Evolutionary conservation across 2,888 invertebrate genomes (phyloP).

Genomic region (Amaurobius ferox): DNA sequence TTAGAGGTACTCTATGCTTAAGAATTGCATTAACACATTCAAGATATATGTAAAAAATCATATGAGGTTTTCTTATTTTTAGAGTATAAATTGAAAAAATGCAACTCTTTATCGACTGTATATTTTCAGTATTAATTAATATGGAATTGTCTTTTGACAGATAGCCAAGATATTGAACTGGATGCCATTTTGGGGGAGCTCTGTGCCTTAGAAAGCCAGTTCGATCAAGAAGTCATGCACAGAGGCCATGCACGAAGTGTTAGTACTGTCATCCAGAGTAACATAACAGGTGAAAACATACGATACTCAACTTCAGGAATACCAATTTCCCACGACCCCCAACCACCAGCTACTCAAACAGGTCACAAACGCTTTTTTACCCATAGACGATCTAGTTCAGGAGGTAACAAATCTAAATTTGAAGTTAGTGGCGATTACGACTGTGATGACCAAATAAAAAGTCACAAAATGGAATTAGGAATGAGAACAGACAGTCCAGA

Average conservation of each 20-base stretch:
- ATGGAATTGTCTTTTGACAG: constrained; percentile 79
- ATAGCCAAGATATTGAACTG: constrained; percentile 96
- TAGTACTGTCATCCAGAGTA: constrained; percentile 58
- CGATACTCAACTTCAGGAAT: constrained; percentile 61
- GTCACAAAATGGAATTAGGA: constrained; percentile 75
- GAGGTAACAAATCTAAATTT: constrained; percentile 78
- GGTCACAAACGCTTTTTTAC: constrained; percentile 65
- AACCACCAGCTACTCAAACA: constrained; percentile 20
- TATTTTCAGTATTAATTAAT: background rate
- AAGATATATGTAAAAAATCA: background rate
- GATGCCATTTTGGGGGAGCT: constrained; percentile 97
- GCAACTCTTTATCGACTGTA: too few species aligned
- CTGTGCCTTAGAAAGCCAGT: constrained; percentile 89
- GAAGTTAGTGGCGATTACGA: constrained; percentile 77
- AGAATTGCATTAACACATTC: too few species aligned
- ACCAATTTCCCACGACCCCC: constrained; percentile 31
- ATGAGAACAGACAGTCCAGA: constrained; percentile 94
- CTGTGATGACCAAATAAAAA: constrained; percentile 73
- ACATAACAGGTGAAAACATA: constrained; percentile 59
- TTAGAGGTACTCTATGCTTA: too few species aligned
- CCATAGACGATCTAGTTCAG: constrained; percentile 78
- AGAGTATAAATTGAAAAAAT: too few species aligned
- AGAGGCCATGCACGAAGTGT: constrained; percentile 70
- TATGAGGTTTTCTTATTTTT: too few species aligned
- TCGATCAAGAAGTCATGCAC: constrained; percentile 79